Percentiles rank a stretch among this genome's conserved stretches.
phyloP scores from a whole-genome alignment of 2,113 vertebrate genomes.

The Spheniscus mendiculus region DNA sequence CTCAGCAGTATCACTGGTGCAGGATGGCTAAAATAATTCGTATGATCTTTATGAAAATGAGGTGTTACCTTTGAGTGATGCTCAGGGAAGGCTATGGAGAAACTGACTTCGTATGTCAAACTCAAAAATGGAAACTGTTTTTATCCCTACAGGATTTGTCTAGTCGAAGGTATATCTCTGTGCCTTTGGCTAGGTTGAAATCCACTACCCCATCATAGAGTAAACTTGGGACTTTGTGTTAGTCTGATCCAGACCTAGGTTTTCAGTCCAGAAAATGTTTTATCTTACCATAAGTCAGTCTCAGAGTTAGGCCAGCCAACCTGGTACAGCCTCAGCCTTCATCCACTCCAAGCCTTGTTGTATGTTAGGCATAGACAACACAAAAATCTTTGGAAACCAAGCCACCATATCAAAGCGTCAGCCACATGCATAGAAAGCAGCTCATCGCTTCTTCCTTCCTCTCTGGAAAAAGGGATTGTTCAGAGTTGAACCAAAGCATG shows the following conservation, averaged over 20 bases:
- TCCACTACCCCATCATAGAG: neutral
- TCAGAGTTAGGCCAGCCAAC: neutral
- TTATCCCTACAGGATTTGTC: neutral
- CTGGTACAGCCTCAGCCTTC: neutral
- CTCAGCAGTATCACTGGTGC: neutral
- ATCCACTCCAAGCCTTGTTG: neutral
- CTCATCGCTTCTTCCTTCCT: neutral
- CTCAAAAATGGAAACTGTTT: neutral
- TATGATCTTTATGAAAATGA: neutral
- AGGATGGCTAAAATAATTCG: fast-evolving
- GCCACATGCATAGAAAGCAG: neutral
- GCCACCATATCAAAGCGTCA: neutral
- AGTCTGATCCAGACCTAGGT: neutral
- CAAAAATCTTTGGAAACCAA: neutral
- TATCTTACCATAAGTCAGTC: neutral
- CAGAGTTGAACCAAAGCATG: neutral
- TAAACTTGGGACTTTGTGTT: neutral
- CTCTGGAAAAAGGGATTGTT: neutral
- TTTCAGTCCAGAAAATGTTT: neutral
- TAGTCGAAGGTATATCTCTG: too few species aligned
- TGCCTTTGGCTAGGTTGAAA: neutral
- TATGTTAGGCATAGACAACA: neutral
- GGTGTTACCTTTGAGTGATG: neutral
- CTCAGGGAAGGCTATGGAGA: neutral
- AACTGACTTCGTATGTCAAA: neutral